phyloP scores from a whole-genome alignment of 2,113 vertebrate genomes.

The Ptilonorhynchus violaceus region DNA sequence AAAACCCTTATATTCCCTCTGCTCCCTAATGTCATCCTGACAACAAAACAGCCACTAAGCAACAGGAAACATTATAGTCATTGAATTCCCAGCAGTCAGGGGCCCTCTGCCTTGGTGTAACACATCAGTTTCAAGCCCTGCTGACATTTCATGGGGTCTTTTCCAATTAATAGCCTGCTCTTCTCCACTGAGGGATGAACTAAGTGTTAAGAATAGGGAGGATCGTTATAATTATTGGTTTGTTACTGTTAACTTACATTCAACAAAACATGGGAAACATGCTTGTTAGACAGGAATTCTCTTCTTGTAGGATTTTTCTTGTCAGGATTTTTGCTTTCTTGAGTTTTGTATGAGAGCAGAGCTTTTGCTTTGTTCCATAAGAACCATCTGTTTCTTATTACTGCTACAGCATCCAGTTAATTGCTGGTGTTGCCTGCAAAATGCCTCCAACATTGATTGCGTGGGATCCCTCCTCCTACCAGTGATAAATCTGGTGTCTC shows the following conservation, averaged over 20 bases:
- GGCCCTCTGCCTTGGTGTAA: slow-evolving; percentile 2
- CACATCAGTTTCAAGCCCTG: not conserved
- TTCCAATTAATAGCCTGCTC: not conserved
- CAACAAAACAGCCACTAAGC: slow-evolving; percentile 29
- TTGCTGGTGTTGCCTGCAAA: not conserved
- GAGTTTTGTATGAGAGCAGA: not conserved
- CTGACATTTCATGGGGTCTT: not conserved
- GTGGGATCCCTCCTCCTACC: not conserved
- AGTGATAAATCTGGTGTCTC: not conserved
- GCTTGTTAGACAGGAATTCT: not conserved
- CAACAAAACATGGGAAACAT: not conserved
- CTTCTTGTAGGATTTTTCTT: not conserved
- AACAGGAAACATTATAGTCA: not conserved
- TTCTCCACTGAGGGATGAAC: not conserved
- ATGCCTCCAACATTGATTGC: not conserved
- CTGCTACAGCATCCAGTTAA: not conserved
- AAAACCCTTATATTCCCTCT: not conserved
- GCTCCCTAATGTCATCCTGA: not conserved
- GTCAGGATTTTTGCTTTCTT: not conserved
- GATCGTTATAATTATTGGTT: not conserved
- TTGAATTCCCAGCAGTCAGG: not conserved
- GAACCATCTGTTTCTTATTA: slow-evolving; percentile 51
- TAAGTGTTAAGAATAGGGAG: not conserved
- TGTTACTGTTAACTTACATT: not conserved
- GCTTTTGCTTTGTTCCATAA: not conserved